Base-by-base conservation (phyloP, 2,797 vertebrate species). In the Girardinus metallicus region DNA sequence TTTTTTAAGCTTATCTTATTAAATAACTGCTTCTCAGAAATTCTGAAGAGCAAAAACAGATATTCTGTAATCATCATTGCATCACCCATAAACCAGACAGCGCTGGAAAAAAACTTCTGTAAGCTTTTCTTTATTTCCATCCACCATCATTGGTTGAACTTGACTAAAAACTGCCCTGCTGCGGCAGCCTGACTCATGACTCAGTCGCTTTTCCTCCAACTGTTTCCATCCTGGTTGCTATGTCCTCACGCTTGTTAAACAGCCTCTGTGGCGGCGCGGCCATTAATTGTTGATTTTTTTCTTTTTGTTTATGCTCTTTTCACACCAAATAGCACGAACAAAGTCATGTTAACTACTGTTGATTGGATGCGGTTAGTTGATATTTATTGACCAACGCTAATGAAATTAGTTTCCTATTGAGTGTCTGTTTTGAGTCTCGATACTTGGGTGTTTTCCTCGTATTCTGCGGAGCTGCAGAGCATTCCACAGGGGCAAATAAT, bases 401-500 rank as follows among this genome's bases (percentile, higher is more conserved):
- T 31, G 23, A 8, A 0, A 21, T 47, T 4, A 76, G 46, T n/a
- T 76, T 73, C n/a, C 43, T 31, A 39, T 2, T 73, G 18, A 46
- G 62, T 73, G 77, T 36, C 57, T 46, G 62, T 77, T 55, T 76
- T 55, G 64, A 34, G 21, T 57, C 73, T 71, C 55, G 34, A 51
- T 71, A n/a, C 23, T 21, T 60, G 49, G n/a, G 23, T 15, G 73
- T 74, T 55, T 74, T 39, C 34, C 51, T 74, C 26, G 7, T 12
- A 13, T 57, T 53, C 51, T 44, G n/a, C 23, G 66, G 36, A 49
- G 78, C 81, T 83, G 41, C 51, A 62, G 66, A 16, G 76, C 74
- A 82, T 88, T 90, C 82, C 86, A 84, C 80, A 46, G 74, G 82
- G 78, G 87, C 79, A 74, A 83, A 85, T 88, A 89, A 91, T 89